A percentile compares a stretch with the other conserved stretches of the same genome.
These are phyloP conservation scores for Bradypodion pumilum DNA, from an alignment of 2,797 vertebrate genomes.

Conservation along the genomic window DNA sequence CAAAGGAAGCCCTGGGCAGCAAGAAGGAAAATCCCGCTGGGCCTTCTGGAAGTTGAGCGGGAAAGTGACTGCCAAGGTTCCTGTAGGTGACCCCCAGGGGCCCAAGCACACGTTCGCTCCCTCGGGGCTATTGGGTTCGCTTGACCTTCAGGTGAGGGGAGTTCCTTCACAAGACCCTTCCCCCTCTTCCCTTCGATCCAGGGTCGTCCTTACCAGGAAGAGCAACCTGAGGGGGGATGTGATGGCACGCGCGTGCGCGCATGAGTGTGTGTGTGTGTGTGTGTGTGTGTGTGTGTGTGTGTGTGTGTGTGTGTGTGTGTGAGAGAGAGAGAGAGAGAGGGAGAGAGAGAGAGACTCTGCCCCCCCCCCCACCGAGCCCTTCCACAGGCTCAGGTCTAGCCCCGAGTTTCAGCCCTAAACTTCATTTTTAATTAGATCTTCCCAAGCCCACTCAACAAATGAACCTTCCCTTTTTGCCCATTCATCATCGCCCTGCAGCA, in stretches of 20 bases:
- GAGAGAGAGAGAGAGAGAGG: no score
- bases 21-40: background rate
- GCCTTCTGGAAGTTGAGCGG: background rate
- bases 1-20: no score
- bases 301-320: no score
- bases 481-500: background rate
- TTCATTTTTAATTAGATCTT: slow-evolving; percentile 28
- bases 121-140: background rate
- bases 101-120: background rate
- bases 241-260: no score
- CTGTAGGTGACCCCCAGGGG: no score
- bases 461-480: fast-evolving
- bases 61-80: background rate
- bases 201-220: no score
- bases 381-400: background rate
- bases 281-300: no score
- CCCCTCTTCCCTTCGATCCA: background rate
- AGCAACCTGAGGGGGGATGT: background rate
- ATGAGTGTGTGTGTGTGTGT: no score
- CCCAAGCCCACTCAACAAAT: background rate
- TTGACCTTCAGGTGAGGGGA: background rate
- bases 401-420: background rate
- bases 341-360: no score
- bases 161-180: background rate
- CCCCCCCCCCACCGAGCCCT: background rate